Conservation (phyloP, 2,113 vertebrate genomes). For the Columbina picui region DNA sequence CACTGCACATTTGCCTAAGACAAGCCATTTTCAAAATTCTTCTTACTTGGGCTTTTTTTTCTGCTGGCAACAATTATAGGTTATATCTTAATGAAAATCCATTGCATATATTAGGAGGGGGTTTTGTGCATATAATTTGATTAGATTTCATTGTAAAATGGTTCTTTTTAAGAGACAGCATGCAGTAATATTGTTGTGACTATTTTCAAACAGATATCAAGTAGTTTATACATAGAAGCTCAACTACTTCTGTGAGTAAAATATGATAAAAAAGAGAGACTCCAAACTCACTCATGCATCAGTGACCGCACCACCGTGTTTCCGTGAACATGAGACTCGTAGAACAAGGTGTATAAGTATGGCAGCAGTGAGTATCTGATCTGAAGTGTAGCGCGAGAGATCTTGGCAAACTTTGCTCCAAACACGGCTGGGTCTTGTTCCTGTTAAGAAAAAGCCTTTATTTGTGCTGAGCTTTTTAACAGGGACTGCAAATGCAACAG, state of each 20-base stretch:
- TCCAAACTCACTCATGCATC: slow-evolving; percentile 85
- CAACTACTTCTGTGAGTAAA: neutral
- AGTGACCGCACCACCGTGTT: slow-evolving; percentile 83
- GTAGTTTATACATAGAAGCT: neutral
- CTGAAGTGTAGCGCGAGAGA: slow-evolving; percentile 77
- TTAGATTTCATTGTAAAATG: neutral
- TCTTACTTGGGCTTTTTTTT: neutral
- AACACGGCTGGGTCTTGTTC: slow-evolving; percentile 83
- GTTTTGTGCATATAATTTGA: neutral
- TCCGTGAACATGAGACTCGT: slow-evolving; percentile 78
- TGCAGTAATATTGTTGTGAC: neutral
- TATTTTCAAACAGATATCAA: neutral
- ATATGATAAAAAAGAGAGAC: neutral
- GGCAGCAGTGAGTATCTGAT: slow-evolving; percentile 89
- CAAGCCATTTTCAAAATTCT: neutral
- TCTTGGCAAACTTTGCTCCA: slow-evolving; percentile 76
- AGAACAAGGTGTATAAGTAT: slow-evolving; percentile 89
- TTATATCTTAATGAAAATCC: neutral
- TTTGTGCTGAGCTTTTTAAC: neutral
- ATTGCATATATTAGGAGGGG: neutral
- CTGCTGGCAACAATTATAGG: neutral
- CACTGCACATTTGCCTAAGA: neutral
- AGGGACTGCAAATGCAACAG: neutral
- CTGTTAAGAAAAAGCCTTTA: neutral
- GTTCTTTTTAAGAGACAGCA: neutral